Base-by-base conservation (phyloP, 2,113 vertebrate genomes). In the Protobothrops flavoviridis region DNA sequence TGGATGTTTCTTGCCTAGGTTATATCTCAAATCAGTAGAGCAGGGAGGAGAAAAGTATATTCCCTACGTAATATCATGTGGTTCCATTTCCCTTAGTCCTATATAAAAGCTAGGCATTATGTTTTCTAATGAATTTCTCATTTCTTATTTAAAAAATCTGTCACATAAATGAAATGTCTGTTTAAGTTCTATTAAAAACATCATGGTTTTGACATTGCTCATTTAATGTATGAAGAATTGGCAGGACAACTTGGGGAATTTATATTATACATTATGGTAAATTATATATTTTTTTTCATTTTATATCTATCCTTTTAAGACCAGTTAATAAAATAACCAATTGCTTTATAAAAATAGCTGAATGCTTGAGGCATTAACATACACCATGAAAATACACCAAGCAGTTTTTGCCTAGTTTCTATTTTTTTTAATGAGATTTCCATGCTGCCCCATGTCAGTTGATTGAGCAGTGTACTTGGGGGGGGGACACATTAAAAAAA, bases 311-410 rank as follows among this genome's bases (percentile, higher is more conserved):
- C 59, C 93, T 43, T 94, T 95, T 69, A 43, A 39, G 12, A 10
- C 0, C 6, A 92, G 59, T 81, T 0, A 0, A 87, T 56, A 20
- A 4, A 74, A 45, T 39, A 4, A 91, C 50, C 55, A 81, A 0
- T 89, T 92, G 33, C 57, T 96, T 94, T 96, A 89, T 93, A 94
- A 93, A 90, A 20, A 69, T 74, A 87, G 1, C 59, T 94, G 88
- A 91, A 96, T 43, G 86, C 0, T 52, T 21, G 15, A 95, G 43
- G 93, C 50, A 57, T 56, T 88, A 89, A 64, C 94, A 5, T 94
- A 26, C 24, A 74, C 1, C 64, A 33, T 33, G n/a, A 74, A 74
- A 74, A 2, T 33, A 69, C 13, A 69, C 64, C 13, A 33, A 74
- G 5, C 12, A 33, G 5, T 74, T 74, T 74, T 33, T 74, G 64